phyloP scores from a whole-genome alignment of 2,797 vertebrate genomes.

The Xenops minutus region DNA sequence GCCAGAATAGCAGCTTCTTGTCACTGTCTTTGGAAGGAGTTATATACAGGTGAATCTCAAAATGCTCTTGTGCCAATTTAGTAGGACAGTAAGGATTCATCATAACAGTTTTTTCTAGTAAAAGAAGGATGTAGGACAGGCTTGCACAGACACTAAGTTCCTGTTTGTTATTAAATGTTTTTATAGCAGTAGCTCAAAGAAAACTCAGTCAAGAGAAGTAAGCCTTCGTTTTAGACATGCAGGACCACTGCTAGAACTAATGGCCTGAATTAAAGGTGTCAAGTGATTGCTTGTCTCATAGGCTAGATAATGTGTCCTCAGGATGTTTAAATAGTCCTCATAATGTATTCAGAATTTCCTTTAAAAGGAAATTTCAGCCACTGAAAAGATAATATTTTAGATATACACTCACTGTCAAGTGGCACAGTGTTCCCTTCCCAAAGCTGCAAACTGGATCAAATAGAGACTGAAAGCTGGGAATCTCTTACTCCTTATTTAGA shows the following conservation, averaged over 20 bases:
- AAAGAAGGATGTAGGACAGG: neutral
- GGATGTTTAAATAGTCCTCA: neutral
- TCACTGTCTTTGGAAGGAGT: neutral
- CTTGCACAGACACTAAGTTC: neutral
- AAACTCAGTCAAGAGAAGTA: neutral
- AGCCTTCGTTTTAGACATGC: neutral
- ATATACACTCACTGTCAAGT: neutral
- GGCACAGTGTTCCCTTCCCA: neutral
- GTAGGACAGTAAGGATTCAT: neutral
- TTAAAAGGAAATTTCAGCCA: neutral
- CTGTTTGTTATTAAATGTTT: neutral
- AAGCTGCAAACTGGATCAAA: neutral
- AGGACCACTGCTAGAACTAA: neutral
- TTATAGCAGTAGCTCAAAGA: neutral
- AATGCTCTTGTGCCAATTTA: neutral
- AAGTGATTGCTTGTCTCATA: neutral
- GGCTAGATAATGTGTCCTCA: neutral
- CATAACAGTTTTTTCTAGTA: neutral
- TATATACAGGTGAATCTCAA: neutral
- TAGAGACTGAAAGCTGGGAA: neutral
- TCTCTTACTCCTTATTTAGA: neutral
- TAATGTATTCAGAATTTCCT: neutral
- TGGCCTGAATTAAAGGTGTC: neutral
- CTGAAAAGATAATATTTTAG: neutral
- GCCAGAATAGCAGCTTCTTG: neutral